Evolutionary conservation across 2,797 vertebrate genomes (phyloP).

Genomic region (Squalus acanthias): DNA sequence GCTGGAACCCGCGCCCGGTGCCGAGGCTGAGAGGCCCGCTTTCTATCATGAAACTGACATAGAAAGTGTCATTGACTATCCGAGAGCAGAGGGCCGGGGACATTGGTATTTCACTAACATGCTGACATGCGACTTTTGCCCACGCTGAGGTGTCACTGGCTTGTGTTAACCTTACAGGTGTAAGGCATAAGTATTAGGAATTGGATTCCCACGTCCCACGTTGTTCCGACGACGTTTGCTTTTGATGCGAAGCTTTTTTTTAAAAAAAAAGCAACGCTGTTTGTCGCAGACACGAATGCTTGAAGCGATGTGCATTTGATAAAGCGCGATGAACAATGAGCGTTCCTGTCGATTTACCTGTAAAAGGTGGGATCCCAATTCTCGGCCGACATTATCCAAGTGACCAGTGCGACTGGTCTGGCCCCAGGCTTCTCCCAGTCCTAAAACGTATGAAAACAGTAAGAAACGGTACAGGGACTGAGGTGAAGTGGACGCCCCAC

Average conservation of each 20-base stretch:
- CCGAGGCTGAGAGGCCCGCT: background rate
- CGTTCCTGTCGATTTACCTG: conserved; percentile 67
- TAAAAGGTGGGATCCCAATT: conserved; percentile 87
- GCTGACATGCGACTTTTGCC: background rate
- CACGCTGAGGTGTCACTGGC: background rate
- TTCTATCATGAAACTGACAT: background rate
- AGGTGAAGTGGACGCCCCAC: background rate
- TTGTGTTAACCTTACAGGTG: background rate
- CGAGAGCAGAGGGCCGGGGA: background rate
- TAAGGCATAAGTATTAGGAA: too few species aligned
- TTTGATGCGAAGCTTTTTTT: background rate
- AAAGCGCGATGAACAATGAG: background rate
- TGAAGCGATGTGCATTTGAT: background rate
- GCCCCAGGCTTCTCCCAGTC: conserved; percentile 94
- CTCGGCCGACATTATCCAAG: conserved; percentile 81
- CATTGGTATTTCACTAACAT: background rate
- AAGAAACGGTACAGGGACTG: background rate
- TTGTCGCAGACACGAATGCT: background rate
- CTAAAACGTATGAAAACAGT: conserved; percentile 54
- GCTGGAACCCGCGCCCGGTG: background rate
- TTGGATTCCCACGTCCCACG: too few species aligned
- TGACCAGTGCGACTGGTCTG: conserved; percentile 79
- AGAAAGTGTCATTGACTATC: background rate
- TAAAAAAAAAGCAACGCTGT: background rate
- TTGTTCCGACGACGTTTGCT: background rate